Percentiles rank a stretch among this genome's conserved stretches.
Evolutionary conservation across 2,113 vertebrate genomes (phyloP).

Genomic region (Tetraodon nigroviridis): DNA sequence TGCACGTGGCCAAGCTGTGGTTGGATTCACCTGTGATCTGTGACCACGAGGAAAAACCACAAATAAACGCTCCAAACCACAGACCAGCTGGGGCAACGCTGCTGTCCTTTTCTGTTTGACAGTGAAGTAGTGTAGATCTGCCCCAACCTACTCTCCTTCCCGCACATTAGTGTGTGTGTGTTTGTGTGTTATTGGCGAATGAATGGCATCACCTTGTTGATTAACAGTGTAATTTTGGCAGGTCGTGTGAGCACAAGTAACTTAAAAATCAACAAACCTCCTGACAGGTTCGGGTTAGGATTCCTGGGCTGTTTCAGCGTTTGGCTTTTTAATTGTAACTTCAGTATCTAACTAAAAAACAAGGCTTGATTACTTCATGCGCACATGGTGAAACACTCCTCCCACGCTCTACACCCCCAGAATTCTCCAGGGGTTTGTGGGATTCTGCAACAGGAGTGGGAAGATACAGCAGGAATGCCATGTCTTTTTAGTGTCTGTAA

Average conservation of each 20-base stretch:
- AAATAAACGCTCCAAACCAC: conserved; percentile 5
- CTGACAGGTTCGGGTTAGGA: too few relatives aligned
- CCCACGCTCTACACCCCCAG: conserved; percentile 10
- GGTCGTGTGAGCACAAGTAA: too few relatives aligned
- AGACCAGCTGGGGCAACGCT: neutral
- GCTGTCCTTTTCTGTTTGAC: conserved; percentile 7
- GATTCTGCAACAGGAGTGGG: conserved; percentile 26
- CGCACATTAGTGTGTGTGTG: neutral
- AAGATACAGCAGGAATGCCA: conserved; percentile 47
- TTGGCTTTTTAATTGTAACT: too few relatives aligned
- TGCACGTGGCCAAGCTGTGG: conserved; percentile 4
- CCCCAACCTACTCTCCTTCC: neutral
- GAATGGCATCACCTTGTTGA: neutral
- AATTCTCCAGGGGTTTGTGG: conserved; percentile 20
- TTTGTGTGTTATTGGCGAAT: neutral
- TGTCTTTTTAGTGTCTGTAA: conserved; percentile 30
- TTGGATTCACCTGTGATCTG: conserved; percentile 21
- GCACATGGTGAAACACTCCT: neutral
- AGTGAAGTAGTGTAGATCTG: neutral
- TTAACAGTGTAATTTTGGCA: neutral
- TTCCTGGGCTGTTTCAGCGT: too few relatives aligned
- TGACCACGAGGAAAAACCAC: neutral
- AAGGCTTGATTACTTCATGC: conserved; percentile 7
- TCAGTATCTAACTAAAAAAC: too few relatives aligned
- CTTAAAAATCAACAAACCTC: too few relatives aligned